Evolutionary conservation across 2,113 vertebrate species (phyloP).

Genomic region (Phrynosoma blainvillii): DNA sequence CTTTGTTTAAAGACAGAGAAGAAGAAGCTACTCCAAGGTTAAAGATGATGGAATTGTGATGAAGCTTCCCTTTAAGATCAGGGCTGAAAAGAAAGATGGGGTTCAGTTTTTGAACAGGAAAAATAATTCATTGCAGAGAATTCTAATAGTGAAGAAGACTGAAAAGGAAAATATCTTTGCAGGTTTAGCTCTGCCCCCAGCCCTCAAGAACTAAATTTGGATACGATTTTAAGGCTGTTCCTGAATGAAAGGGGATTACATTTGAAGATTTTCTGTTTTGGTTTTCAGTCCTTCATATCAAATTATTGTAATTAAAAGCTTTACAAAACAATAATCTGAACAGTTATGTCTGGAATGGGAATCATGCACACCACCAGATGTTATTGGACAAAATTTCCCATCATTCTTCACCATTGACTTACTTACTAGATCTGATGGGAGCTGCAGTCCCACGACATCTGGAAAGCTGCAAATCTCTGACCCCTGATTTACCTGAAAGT

Average conservation of each 20-base stretch:
- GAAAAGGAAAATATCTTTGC: not conserved
- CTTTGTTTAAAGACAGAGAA: constrained; percentile 60
- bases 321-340: too few species aligned
- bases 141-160: not conserved
- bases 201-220: not conserved
- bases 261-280: not conserved
- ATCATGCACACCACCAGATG: too few species aligned
- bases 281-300: not conserved
- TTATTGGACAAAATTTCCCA: too few species aligned
- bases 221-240: not conserved
- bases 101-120: not conserved
- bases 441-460: too few species aligned
- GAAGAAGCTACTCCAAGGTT: constrained; percentile 39
- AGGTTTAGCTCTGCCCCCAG: too few species aligned
- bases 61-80: not conserved
- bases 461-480: too few species aligned
- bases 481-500: too few species aligned
- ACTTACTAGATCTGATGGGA: too few species aligned
- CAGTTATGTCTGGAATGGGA: too few species aligned
- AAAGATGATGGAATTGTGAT: constrained; percentile 44
- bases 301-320: not conserved
- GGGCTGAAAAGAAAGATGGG: not conserved
- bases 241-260: not conserved
- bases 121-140: not conserved
- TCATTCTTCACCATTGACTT: too few species aligned